A percentile compares a stretch with the other conserved stretches of the same genome.
phyloP scores from a whole-genome alignment of 2,888 invertebrate species.

The Rhagium mordax region DNA sequence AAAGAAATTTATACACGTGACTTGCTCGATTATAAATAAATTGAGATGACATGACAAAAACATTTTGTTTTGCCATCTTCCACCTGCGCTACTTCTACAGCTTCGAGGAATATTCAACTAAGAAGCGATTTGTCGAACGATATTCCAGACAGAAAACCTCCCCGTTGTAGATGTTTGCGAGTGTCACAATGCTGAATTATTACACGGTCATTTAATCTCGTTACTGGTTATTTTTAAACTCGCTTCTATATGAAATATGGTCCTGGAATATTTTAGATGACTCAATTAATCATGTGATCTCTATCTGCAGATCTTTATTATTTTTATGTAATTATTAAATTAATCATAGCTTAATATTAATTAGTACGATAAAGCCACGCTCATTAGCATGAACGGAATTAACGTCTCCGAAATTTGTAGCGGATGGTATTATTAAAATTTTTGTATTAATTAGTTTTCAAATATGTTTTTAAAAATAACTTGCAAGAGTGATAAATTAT shows the following conservation, averaged over 20 bases:
- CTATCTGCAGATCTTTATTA: not conserved
- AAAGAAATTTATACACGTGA: too few relatives aligned
- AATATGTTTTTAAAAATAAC: too few relatives aligned
- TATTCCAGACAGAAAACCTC: conserved; percentile 27
- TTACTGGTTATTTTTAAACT: conserved; percentile 34
- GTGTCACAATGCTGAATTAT: conserved; percentile 43
- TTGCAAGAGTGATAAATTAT: too few relatives aligned
- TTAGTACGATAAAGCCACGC: not conserved
- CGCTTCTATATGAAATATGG: conserved; percentile 17
- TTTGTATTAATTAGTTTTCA: too few relatives aligned
- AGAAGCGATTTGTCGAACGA: conserved; percentile 47
- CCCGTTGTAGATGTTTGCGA: conserved; percentile 27
- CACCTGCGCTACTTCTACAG: conserved; percentile 37
- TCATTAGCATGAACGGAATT: not conserved
- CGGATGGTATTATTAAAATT: not conserved
- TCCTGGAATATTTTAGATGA: conserved; percentile 26
- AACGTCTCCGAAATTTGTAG: not conserved
- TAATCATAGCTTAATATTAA: not conserved
- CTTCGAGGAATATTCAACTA: conserved; percentile 44
- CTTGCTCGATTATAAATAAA: too few relatives aligned
- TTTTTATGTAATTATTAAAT: conserved; percentile 8
- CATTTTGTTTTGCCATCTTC: not conserved
- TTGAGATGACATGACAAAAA: not conserved
- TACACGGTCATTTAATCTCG: conserved; percentile 42
- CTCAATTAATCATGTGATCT: conserved; percentile 8